These are phyloP conservation scores for Charaxes varanes DNA, from an alignment of 1,140 invertebrate species.

Conservation along the genomic window DNA sequence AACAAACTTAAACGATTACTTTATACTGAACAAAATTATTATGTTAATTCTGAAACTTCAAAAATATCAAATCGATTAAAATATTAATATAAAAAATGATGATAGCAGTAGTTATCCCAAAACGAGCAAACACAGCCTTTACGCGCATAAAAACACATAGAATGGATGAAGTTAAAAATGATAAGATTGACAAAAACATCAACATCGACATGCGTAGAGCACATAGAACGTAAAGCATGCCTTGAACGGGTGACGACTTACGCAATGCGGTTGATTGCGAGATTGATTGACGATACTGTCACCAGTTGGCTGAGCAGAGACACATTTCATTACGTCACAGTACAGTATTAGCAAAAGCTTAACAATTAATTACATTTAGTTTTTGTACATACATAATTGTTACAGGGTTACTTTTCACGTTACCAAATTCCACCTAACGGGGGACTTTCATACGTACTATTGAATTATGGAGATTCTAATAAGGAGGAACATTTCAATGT, in stretches of 20 bases:
- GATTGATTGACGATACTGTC: constrained; percentile 91
- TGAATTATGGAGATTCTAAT: no score
- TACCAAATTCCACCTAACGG: no score
- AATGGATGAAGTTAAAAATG: constrained; percentile 21
- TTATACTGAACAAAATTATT: no score
- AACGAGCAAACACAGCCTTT: constrained; percentile 26
- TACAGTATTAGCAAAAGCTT: constrained; percentile 56
- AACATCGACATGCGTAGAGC: constrained; percentile 57
- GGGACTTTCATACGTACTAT: no score
- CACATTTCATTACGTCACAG: constrained; percentile 66
- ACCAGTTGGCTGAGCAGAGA: constrained; percentile 86
- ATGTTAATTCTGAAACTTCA: no score
- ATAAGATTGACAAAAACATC: constrained; percentile 34
- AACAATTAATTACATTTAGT: constrained; percentile 10
- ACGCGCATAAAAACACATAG: constrained; percentile 14
- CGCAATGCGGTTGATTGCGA: constrained; percentile 91
- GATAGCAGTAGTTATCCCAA: no score
- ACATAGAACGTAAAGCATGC: constrained; percentile 60
- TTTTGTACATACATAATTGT: no score
- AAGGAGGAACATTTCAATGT: no score
- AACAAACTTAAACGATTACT: no score
- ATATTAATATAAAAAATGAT: no score
- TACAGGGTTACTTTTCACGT: no score
- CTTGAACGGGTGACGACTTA: constrained; percentile 81
- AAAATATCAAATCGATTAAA: no score